phyloP scores from a whole-genome alignment of 2,888 invertebrate species.

The Leptodirus hochenwartii region DNA sequence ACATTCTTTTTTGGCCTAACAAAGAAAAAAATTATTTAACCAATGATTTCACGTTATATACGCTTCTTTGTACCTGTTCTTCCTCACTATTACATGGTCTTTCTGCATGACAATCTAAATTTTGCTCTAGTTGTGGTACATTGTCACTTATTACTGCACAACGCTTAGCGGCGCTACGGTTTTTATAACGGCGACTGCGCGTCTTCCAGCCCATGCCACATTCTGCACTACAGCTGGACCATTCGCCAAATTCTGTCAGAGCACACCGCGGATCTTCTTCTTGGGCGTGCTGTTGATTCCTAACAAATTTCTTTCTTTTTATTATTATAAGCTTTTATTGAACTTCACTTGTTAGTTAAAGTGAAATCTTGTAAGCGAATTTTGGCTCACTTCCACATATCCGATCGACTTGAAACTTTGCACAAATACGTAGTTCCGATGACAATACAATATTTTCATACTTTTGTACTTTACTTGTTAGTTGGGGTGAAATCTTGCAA shows the following conservation, averaged over 20 bases:
- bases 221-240: constrained; percentile 60
- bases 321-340: no score
- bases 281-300: constrained; percentile 16
- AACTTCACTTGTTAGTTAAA: no score
- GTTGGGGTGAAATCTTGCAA: no score
- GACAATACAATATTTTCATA: no score
- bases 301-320: not conserved
- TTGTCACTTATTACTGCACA: constrained; percentile 33
- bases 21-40: not conserved
- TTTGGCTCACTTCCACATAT: no score
- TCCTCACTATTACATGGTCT: not conserved
- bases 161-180: constrained; percentile 40
- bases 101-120: constrained; percentile 22
- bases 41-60: not conserved
- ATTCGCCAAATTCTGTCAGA: constrained; percentile 54
- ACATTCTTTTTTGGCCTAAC: constrained; percentile 27
- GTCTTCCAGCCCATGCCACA: constrained; percentile 55
- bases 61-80: not conserved
- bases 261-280: constrained; percentile 39
- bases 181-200: constrained; percentile 46
- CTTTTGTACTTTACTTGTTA: no score
- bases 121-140: constrained; percentile 29
- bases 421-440: no score
- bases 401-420: no score
- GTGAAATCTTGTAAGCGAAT: no score